phyloP scores from a whole-genome alignment of 2,888 invertebrate genomes.

The Deroplatys truncata region DNA sequence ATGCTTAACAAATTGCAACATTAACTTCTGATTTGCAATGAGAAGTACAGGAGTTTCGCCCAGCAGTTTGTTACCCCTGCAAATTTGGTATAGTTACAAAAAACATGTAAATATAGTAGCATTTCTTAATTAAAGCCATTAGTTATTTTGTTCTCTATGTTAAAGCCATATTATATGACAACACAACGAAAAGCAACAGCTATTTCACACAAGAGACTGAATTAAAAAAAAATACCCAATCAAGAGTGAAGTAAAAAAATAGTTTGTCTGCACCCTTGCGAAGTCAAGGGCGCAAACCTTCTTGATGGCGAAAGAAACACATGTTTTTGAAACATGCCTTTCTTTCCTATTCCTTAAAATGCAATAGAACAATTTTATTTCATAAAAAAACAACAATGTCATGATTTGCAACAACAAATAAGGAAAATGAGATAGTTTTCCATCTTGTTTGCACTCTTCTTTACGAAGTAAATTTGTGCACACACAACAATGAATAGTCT shows the following conservation, averaged over 20 bases:
- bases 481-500: conserved; percentile 3
- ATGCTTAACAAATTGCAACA: neutral
- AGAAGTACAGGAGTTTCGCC: neutral
- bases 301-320: conserved; percentile 45
- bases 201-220: conserved; percentile 18
- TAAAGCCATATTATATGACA: conserved; percentile 26
- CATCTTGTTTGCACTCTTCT: neutral
- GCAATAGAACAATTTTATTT: neutral
- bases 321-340: conserved; percentile 25
- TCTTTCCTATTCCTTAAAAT: neutral
- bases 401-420: neutral
- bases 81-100: conserved; percentile 18
- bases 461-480: neutral
- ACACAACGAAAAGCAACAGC: conserved; percentile 25
- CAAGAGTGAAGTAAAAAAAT: conserved; percentile 28
- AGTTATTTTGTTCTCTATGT: conserved; percentile 31
- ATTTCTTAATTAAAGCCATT: conserved; percentile 37
- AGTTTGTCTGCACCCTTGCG: conserved; percentile 13
- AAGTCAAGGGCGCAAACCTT: neutral
- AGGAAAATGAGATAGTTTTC: neutral
- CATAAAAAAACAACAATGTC: neutral
- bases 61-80: neutral
- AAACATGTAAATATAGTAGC: conserved; percentile 26
- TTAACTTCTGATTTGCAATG: neutral
- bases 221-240: conserved; percentile 12